Conservation (phyloP, 2,797 vertebrate species). For the Megaceryle alcyon region DNA sequence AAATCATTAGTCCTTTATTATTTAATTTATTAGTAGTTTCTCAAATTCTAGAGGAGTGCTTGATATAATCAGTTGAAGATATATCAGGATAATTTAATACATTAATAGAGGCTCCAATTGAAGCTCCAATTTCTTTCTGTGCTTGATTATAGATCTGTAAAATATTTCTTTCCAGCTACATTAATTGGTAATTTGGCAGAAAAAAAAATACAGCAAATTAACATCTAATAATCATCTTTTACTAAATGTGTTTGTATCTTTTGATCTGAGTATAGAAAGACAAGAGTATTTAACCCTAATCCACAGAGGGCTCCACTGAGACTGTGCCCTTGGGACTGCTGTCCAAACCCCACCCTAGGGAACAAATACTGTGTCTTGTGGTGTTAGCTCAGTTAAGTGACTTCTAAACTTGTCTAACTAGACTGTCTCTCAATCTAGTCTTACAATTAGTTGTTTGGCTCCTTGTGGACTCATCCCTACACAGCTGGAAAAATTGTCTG, state of each 20-base stretch:
- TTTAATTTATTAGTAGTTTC: conserved; percentile 56
- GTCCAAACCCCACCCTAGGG: background rate
- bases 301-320: background rate
- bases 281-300: background rate
- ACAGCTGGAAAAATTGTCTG: background rate
- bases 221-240: conserved; percentile 42
- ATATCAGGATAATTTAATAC: conserved; percentile 55
- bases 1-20: conserved; percentile 45
- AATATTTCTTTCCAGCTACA: conserved; percentile 58
- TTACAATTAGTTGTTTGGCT: background rate
- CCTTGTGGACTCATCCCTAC: background rate
- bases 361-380: background rate
- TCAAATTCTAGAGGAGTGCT: conserved; percentile 46
- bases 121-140: conserved; percentile 25
- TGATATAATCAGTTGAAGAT: conserved; percentile 59
- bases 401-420: background rate
- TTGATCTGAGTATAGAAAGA: background rate
- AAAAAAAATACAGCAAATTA: conserved; percentile 51
- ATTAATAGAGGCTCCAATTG: conserved; percentile 11
- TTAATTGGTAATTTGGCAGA: conserved; percentile 59
- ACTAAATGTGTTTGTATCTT: background rate
- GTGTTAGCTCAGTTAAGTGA: background rate
- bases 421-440: background rate
- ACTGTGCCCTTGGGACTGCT: background rate
- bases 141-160: conserved; percentile 61